A percentile compares a stretch with the other conserved stretches of the same genome.
Evolutionary conservation across 2,797 vertebrate genomes (phyloP).

Genomic region (Cichlasoma orientale): DNA sequence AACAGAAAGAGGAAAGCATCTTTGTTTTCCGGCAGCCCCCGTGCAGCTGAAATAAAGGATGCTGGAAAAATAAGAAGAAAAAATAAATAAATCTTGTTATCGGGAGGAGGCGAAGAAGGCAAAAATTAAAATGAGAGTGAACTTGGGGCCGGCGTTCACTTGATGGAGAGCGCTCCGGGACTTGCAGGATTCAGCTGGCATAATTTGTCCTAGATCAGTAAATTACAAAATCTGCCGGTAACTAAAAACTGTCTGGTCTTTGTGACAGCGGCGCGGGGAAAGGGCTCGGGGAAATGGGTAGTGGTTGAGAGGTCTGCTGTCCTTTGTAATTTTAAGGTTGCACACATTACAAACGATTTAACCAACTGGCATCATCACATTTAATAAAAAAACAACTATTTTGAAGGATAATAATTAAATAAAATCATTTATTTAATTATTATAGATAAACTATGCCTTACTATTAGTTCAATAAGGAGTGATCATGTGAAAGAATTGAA

Average conservation of each 20-base stretch:
- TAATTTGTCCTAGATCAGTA: no score
- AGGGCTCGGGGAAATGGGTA: not conserved
- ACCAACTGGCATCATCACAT: not conserved
- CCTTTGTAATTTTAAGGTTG: not conserved
- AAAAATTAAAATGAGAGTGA: not conserved
- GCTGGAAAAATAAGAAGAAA: not conserved
- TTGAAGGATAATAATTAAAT: not conserved
- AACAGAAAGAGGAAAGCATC: not conserved
- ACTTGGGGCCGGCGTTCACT: not conserved
- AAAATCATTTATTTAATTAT: no score
- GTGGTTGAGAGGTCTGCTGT: not conserved
- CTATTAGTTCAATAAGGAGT: no score
- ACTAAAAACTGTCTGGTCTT: not conserved
- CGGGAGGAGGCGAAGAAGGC: not conserved
- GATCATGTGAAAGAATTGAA: no score
- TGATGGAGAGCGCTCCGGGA: no score
- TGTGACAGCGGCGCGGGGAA: not conserved
- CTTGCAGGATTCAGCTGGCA: no score
- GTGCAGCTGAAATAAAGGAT: not conserved
- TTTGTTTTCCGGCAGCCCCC: not conserved
- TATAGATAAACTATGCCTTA: no score
- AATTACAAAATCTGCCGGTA: not conserved
- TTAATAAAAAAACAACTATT: accelerated
- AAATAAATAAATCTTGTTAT: not conserved
- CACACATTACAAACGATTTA: not conserved